phyloP scores from a whole-genome alignment of 2,797 vertebrate species.

The Epinephelus awoara region DNA sequence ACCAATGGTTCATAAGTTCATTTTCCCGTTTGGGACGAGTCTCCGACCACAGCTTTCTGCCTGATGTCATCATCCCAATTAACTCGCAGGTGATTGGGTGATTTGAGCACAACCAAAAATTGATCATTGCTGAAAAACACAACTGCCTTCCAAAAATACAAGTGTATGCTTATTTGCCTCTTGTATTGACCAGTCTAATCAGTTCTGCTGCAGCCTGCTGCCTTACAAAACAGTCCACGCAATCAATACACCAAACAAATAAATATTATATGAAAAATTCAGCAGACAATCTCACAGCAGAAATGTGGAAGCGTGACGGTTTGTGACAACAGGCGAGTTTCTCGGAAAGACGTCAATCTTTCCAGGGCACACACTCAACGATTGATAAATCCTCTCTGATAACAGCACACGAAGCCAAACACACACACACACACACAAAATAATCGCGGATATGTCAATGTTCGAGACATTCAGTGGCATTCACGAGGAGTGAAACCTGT shows the following conservation, averaged over 20 bases:
- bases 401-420: slow-evolving; percentile 23
- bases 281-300: slow-evolving; percentile 4
- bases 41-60: slow-evolving; percentile 35
- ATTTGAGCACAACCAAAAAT: slow-evolving; percentile 17
- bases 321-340: slow-evolving; percentile 15
- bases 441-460: slow-evolving; percentile 34
- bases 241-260: slow-evolving; percentile 45
- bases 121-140: slow-evolving; percentile 31
- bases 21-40: slow-evolving; percentile 50
- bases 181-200: slow-evolving; percentile 51
- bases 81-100: slow-evolving; percentile 19
- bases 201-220: slow-evolving; percentile 34
- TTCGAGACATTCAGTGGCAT: slow-evolving; percentile 54
- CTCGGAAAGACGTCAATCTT: slow-evolving; percentile 43
- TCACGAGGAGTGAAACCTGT: slow-evolving; percentile 54
- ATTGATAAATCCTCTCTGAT: slow-evolving; percentile 48
- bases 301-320: slow-evolving; percentile 25
- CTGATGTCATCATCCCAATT: slow-evolving; percentile 50
- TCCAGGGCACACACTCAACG: slow-evolving; percentile 18
- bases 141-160: neutral
- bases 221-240: slow-evolving; percentile 45
- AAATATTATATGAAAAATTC: slow-evolving; percentile 28
- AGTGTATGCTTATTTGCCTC: neutral
- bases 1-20: slow-evolving; percentile 67
- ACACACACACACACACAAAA: slow-evolving; percentile 8